Percentiles rank a stretch among this genome's conserved stretches.
Conservation (phyloP, 2,797 vertebrate genomes). For the Cynopterus sphinx region DNA sequence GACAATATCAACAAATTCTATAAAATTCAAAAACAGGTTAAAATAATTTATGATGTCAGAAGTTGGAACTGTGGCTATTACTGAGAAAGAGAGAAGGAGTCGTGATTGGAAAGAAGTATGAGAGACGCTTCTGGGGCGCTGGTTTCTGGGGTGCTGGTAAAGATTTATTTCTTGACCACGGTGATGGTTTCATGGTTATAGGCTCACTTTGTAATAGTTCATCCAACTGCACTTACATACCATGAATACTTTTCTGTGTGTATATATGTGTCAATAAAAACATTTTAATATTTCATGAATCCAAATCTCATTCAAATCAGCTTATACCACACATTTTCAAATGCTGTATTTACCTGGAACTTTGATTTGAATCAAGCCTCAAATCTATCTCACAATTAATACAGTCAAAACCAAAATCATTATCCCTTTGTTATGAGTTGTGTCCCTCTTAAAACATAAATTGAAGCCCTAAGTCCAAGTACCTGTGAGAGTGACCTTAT, state of each 20-base stretch:
- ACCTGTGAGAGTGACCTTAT: not conserved
- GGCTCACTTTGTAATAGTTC: not conserved
- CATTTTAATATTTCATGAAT: not conserved
- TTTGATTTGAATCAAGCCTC: not conserved
- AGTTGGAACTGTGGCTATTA: not conserved
- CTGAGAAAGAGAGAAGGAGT: not conserved
- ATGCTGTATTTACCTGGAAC: not conserved
- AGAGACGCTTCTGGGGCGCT: not conserved
- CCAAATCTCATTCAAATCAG: not conserved
- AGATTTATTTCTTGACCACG: not conserved
- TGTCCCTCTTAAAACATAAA: not conserved
- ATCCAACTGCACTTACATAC: not conserved
- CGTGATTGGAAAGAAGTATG: not conserved
- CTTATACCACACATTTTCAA: not conserved
- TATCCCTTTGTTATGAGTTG: not conserved
- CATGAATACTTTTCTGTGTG: not conserved
- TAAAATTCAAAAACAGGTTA: constrained; percentile 19
- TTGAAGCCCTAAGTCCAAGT: not conserved
- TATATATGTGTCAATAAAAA: not conserved
- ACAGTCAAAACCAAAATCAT: not conserved
- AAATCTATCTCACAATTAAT: constrained; percentile 38
- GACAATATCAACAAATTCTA: not conserved
- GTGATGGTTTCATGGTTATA: not conserved
- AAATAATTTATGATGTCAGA: not conserved
- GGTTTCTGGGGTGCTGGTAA: not conserved